Conservation (phyloP, 53 echinoderm and acorn worm genomes). For the Antedon mediterranea region DNA sequence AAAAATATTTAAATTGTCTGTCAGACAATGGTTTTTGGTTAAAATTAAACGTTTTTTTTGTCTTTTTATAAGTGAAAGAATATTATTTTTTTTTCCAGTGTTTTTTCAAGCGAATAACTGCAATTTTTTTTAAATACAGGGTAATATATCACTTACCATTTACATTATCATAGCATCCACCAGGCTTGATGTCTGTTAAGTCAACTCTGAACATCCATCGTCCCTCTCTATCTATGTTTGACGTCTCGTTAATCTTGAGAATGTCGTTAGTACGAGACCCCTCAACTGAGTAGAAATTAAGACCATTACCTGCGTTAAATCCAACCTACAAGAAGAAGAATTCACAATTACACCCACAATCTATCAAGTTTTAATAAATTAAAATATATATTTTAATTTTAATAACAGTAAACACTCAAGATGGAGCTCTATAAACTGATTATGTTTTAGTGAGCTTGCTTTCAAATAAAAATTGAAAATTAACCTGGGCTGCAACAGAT, state of each 20-base stretch:
- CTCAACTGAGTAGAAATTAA: conserved; percentile 57
- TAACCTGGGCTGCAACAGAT: background rate
- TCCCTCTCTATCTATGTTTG: conserved; percentile 47
- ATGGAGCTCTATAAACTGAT: no score
- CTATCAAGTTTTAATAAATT: no score
- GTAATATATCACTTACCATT: conserved; percentile 23
- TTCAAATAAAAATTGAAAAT: no score
- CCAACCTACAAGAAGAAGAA: conserved; percentile 48
- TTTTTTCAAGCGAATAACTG: background rate
- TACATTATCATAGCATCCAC: conserved; percentile 39
- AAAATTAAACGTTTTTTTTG: no score
- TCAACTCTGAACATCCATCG: conserved; percentile 84
- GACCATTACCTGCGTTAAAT: conserved; percentile 82
- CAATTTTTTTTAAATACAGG: background rate
- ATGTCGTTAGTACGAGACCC: conserved; percentile 59
- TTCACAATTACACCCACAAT: no score
- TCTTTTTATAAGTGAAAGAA: no score
- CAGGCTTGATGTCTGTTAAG: conserved; percentile 36
- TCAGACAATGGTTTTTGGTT: no score
- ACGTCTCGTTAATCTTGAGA: conserved; percentile 33
- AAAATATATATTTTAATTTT: no score
- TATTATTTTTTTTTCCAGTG: no score
- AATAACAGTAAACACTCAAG: no score
- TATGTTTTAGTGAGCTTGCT: no score
- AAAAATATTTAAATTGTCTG: no score